Percentiles rank a stretch among this genome's conserved stretches.
Conservation (phyloP, 2,797 vertebrate genomes). For the Poecilia wingei region DNA sequence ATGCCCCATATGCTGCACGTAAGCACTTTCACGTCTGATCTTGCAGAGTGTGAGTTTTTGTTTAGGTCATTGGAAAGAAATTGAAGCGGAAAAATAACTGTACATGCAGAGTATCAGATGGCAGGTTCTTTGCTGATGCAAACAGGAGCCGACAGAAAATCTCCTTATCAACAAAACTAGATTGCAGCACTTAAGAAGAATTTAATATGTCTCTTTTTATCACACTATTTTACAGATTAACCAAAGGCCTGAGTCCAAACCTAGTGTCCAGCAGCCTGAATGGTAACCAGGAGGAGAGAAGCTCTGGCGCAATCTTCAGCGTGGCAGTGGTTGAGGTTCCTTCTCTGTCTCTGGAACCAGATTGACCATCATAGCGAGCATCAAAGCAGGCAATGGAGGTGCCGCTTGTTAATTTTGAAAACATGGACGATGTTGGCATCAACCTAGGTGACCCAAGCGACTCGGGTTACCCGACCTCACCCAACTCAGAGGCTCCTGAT, state of each 20-base stretch:
- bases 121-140: conserved; percentile 64
- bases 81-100: conserved; percentile 24
- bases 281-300: conserved; percentile 62
- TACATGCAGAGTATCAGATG: conserved; percentile 60
- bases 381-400: conserved; percentile 90
- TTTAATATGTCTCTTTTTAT: conserved; percentile 38
- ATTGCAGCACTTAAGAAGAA: conserved; percentile 46
- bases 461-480: conserved; percentile 85
- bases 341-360: conserved; percentile 63
- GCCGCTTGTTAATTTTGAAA: conserved; percentile 93
- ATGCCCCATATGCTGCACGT: conserved; percentile 21
- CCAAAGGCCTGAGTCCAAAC: conserved; percentile 40
- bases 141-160: conserved; percentile 55
- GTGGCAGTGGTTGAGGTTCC: conserved; percentile 56
- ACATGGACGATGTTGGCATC: conserved; percentile 88
- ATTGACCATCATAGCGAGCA: conserved; percentile 70
- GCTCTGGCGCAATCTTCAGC: conserved; percentile 47
- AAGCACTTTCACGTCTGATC: conserved; percentile 49
- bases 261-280: conserved; percentile 56
- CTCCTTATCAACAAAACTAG: conserved; percentile 47
- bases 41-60: conserved; percentile 52
- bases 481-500: conserved; percentile 76
- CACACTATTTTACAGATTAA: conserved; percentile 66
- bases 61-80: conserved; percentile 43
- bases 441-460: conserved; percentile 87